Percentiles rank a stretch among this genome's conserved stretches.
These are phyloP conservation scores for Nasonia vitripennis DNA, from an alignment of 1,140 invertebrate species.

Conservation along the genomic window DNA sequence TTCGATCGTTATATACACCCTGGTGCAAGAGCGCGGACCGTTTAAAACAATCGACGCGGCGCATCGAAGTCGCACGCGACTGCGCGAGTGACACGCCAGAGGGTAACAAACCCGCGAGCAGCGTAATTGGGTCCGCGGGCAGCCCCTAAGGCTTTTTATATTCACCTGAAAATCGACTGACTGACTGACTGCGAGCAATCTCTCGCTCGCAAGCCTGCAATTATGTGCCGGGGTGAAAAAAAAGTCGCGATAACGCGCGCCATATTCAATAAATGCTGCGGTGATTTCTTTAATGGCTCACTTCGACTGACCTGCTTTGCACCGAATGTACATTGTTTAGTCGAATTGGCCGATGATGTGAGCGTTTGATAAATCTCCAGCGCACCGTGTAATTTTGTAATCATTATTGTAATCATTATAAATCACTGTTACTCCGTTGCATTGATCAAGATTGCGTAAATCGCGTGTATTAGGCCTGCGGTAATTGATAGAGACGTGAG, in stretches of 20 bases:
- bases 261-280: neutral
- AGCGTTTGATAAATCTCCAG: too few species aligned
- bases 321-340: neutral
- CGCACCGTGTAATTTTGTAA: neutral
- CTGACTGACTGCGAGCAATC: neutral
- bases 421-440: neutral
- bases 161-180: constrained; percentile 1
- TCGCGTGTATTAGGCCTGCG: neutral
- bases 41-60: constrained; percentile 72
- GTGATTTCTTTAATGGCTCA: neutral
- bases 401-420: neutral
- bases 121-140: constrained; percentile 53
- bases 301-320: neutral
- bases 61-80: constrained; percentile 65
- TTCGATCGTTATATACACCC: constrained; percentile 45
- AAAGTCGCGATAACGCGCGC: neutral
- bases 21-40: constrained; percentile 62
- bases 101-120: constrained; percentile 69
- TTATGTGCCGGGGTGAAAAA: neutral
- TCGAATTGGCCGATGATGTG: neutral
- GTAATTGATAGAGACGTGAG: neutral
- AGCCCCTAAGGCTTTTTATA: neutral
- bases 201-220: neutral
- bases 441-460: neutral
- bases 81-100: constrained; percentile 72